Evolutionary conservation across 2,113 vertebrate genomes (phyloP).

Genomic region (Lophura nycthemera): DNA sequence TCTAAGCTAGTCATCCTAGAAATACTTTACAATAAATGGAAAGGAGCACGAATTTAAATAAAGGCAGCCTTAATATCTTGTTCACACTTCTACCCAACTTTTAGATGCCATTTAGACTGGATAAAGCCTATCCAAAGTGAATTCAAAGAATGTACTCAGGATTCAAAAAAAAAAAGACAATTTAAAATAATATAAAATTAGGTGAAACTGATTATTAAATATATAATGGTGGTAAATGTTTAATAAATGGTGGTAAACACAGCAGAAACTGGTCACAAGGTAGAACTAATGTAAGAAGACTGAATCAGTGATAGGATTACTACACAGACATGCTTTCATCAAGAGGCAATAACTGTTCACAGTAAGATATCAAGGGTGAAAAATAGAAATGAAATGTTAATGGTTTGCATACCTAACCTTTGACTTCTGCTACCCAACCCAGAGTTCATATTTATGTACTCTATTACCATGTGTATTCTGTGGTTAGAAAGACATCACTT

Average conservation of each 20-base stretch:
- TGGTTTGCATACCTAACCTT: background rate
- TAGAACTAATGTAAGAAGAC: conserved; percentile 3
- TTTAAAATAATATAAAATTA: conserved; percentile 14
- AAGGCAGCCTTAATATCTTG: background rate
- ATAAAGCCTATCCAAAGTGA: background rate
- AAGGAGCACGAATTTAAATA: background rate
- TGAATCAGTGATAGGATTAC: background rate
- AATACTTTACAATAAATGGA: background rate
- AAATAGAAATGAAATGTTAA: conserved; percentile 13
- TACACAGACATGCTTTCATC: conserved; percentile 22
- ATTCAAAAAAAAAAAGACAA: background rate
- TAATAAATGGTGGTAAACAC: background rate
- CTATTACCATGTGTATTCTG: conserved; percentile 26
- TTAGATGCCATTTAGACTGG: background rate
- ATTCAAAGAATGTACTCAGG: background rate
- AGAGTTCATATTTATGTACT: conserved; percentile 26
- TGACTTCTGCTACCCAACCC: conserved; percentile 18
- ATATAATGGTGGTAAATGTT: background rate
- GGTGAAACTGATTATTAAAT: background rate
- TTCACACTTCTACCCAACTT: background rate
- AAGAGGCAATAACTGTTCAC: background rate
- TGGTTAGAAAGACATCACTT: conserved; percentile 42
- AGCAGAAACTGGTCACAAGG: background rate
- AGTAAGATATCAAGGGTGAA: background rate
- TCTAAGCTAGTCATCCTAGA: background rate